phyloP scores from a whole-genome alignment of 2,888 invertebrate genomes.

The Halocaridina rubra region DNA sequence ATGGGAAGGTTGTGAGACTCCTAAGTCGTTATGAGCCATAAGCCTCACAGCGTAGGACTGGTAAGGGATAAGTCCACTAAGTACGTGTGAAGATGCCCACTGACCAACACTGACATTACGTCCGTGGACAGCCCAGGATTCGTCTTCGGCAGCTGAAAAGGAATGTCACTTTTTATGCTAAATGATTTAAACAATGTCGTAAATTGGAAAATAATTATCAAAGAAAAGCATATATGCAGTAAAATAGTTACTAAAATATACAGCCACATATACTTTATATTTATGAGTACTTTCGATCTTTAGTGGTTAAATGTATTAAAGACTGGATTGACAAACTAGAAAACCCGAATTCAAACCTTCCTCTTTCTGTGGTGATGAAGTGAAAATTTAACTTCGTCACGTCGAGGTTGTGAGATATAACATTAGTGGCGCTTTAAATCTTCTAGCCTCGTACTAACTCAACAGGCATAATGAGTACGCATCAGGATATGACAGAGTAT shows the following conservation, averaged over 20 bases:
- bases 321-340: no score
- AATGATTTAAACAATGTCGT: not conserved
- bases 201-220: not conserved
- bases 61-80: constrained; percentile 28
- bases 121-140: constrained; percentile 36
- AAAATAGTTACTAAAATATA: not conserved
- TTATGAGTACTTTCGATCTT: no score
- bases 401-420: no score
- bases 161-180: no score
- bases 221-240: not conserved
- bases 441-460: no score
- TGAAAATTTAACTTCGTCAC: no score
- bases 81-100: constrained; percentile 54
- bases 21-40: constrained; percentile 46
- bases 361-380: no score
- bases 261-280: no score
- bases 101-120: constrained; percentile 68
- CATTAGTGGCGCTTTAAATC: no score
- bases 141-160: constrained; percentile 47
- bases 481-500: not conserved
- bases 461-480: no score
- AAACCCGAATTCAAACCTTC: no score
- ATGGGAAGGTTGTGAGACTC: constrained; percentile 27
- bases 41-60: constrained; percentile 21
- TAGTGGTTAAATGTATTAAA: no score